Conservation (phyloP, 2,113 vertebrate genomes). For the Callithrix jacchus region DNA sequence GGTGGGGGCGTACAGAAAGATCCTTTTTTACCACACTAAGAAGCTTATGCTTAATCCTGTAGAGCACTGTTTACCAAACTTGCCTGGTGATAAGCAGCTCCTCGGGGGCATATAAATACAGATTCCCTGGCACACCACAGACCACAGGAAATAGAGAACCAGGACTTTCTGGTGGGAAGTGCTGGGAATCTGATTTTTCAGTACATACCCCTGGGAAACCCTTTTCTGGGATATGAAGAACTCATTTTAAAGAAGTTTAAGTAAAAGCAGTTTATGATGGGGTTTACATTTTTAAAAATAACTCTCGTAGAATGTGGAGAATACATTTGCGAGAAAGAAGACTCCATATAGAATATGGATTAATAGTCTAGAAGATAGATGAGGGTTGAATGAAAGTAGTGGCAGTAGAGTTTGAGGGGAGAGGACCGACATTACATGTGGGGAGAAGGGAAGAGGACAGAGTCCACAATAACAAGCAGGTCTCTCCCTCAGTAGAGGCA, state of each 20-base stretch:
- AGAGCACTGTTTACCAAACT: slow-evolving; percentile 20
- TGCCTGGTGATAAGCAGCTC: neutral
- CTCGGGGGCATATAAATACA: neutral
- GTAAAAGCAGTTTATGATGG: neutral
- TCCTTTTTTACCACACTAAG: neutral
- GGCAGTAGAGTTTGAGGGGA: neutral
- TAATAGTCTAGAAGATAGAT: neutral
- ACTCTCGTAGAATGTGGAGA: neutral
- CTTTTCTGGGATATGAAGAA: neutral
- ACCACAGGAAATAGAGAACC: neutral
- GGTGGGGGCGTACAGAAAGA: neutral
- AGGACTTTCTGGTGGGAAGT: neutral
- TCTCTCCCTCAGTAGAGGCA: neutral
- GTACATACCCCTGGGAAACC: neutral
- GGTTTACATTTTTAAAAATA: neutral
- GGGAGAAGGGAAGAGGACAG: neutral
- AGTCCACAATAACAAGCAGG: neutral
- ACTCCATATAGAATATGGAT: neutral
- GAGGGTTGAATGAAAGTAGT: neutral
- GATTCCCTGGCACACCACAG: neutral
- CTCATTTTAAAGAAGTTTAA: slow-evolving; percentile 1
- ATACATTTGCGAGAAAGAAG: neutral
- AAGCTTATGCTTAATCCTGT: neutral
- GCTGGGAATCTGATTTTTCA: neutral
- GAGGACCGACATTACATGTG: too few species aligned